Percentiles rank a stretch among this genome's conserved stretches.
Conservation (phyloP, 2,888 invertebrate species). For the Ethmia dodecea region DNA sequence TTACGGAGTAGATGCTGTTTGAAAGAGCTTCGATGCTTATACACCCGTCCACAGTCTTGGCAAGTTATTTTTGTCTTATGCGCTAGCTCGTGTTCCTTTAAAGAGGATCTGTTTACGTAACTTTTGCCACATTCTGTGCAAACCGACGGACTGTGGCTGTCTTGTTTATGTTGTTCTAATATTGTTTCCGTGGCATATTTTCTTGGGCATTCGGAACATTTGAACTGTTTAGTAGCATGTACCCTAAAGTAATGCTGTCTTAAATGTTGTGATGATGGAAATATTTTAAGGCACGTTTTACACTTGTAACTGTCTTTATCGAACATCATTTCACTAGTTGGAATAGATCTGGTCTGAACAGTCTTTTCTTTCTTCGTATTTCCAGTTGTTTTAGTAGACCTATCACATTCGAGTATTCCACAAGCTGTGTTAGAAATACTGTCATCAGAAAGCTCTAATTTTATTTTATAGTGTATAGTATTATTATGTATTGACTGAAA, state of each 20-base stretch:
- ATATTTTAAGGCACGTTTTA: constrained; percentile 13
- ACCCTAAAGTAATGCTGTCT: constrained; percentile 16
- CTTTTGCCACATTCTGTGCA: constrained; percentile 20
- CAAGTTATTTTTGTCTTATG: constrained; percentile 15
- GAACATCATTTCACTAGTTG: constrained; percentile 2
- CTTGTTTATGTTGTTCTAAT: constrained; percentile 12
- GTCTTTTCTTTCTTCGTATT: not conserved
- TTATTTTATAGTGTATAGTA: not conserved
- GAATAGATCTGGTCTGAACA: not conserved
- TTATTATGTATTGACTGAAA: not conserved
- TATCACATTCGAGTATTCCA: not conserved
- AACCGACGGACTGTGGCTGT: constrained; percentile 12
- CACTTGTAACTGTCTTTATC: constrained; percentile 9
- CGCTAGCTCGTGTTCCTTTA: constrained; percentile 15
- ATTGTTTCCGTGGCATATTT: constrained; percentile 14
- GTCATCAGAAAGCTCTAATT: not conserved
- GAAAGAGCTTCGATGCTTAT: constrained; percentile 15
- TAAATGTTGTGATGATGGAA: constrained; percentile 8
- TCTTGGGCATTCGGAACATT: constrained; percentile 17
- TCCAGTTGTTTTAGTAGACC: not conserved
- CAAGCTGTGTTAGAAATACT: not conserved
- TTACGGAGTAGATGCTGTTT: constrained; percentile 12
- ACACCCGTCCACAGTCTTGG: constrained; percentile 14
- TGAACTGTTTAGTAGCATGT: constrained; percentile 19
- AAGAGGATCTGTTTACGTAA: constrained; percentile 12